Conservation (phyloP, 2,797 vertebrate species). For the Lagorchestes hirsutus region DNA sequence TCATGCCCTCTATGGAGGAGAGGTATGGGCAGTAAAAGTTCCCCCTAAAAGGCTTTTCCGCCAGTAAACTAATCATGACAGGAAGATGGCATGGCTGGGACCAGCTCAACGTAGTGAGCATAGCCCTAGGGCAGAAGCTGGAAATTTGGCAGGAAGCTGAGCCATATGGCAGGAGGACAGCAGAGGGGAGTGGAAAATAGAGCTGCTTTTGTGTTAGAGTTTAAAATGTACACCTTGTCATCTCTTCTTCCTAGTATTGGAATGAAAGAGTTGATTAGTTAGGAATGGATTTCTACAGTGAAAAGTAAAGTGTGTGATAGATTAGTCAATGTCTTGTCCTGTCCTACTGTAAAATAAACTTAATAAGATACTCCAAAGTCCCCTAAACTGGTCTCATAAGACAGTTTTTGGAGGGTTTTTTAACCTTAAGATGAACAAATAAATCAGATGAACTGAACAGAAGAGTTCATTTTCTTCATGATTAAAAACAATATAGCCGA, state of each 20-base stretch:
- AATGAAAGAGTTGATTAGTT: background rate
- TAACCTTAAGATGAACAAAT: background rate
- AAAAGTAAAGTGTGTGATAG: background rate
- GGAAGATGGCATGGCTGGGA: background rate
- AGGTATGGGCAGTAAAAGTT: background rate
- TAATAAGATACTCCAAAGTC: background rate
- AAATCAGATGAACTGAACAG: background rate
- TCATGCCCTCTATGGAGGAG: background rate
- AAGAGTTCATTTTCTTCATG: background rate
- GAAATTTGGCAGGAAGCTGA: background rate
- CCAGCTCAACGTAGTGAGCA: background rate
- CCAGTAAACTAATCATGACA: background rate
- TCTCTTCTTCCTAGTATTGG: background rate
- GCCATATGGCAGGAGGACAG: background rate
- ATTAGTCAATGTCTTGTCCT: background rate
- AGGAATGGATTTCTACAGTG: background rate
- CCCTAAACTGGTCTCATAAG: background rate
- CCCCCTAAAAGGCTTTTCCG: background rate
- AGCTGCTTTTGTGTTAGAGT: background rate
- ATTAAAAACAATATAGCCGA: background rate
- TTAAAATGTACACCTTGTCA: background rate
- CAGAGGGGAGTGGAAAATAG: background rate
- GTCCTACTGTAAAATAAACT: background rate
- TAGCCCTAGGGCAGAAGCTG: background rate
- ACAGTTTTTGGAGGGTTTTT: background rate